These are phyloP conservation scores for Drosophila anomelani DNA, from an alignment of 2,888 invertebrate species.

Conservation along the genomic window DNA sequence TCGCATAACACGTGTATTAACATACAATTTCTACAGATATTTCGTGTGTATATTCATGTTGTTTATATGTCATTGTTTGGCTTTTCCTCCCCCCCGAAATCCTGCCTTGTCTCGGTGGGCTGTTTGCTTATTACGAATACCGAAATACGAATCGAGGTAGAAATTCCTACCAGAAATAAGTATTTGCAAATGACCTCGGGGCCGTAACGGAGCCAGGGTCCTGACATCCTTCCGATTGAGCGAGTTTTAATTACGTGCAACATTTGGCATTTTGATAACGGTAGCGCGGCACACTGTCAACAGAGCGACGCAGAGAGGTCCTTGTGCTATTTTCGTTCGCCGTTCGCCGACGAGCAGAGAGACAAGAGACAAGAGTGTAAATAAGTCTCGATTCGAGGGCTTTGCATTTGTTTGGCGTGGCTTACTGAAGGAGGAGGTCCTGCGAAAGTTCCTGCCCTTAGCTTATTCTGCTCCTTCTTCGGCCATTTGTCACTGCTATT, in stretches of 20 bases:
- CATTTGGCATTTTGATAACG: constrained; percentile 64
- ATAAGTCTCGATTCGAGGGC: constrained; percentile 48
- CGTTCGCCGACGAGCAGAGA: constrained; percentile 21
- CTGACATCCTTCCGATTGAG: constrained; percentile 62
- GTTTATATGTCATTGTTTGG: constrained; percentile 51
- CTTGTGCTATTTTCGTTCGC: constrained; percentile 45
- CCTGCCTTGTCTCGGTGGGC: constrained; percentile 2
- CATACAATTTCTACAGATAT: constrained; percentile 19
- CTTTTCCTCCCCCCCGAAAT: constrained; percentile 16
- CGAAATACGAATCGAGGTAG: constrained; percentile 41
- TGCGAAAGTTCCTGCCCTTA: constrained; percentile 26
- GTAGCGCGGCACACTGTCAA: constrained; percentile 35
- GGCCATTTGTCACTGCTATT: constrained; percentile 41
- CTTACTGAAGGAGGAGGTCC: constrained; percentile 15
- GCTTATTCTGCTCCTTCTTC: constrained; percentile 20
- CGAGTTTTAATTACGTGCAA: constrained; percentile 75
- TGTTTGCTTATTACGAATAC: constrained; percentile 55
- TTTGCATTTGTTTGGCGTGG: constrained; percentile 49
- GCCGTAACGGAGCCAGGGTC: constrained; percentile 21
- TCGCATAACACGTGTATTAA: constrained; percentile 21
- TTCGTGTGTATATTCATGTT: constrained; percentile 16
- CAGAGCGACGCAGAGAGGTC: constrained; percentile 28
- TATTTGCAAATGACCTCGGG: constrained; percentile 48
- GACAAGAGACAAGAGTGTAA: constrained; percentile 58
- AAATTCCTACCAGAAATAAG: constrained; percentile 35